Evolutionary conservation across 2,888 invertebrate species (phyloP).

Genomic region (Tineola bisselliella): DNA sequence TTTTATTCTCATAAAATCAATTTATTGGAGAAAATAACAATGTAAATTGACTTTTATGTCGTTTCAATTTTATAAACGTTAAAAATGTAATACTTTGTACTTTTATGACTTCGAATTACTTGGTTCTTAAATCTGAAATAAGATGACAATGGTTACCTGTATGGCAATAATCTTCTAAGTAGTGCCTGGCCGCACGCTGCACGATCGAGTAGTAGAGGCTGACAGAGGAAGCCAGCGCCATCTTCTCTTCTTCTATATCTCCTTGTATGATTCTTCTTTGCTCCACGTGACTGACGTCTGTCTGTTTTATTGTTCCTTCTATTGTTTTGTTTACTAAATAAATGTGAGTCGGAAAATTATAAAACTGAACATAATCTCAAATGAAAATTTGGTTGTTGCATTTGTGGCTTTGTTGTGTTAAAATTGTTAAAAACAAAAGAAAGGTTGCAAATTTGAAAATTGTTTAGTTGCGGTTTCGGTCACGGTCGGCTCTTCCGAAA

Average conservation of each 20-base stretch:
- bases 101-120: too few relatives aligned
- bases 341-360: conserved; percentile 41
- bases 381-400: conserved; percentile 34
- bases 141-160: conserved; percentile 52
- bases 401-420: conserved; percentile 14
- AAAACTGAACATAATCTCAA: conserved; percentile 37
- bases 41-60: too few relatives aligned
- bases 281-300: conserved; percentile 19
- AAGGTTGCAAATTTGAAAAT: conserved; percentile 57
- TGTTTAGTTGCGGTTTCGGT: conserved; percentile 48
- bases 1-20: too few relatives aligned
- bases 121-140: too few relatives aligned
- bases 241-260: conserved; percentile 37
- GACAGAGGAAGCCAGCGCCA: conserved; percentile 73
- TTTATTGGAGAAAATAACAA: too few relatives aligned
- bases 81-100: too few relatives aligned
- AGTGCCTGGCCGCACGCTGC: conserved; percentile 73
- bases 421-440: conserved; percentile 19
- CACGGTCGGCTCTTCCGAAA: conserved; percentile 15
- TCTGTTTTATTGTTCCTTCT: background rate
- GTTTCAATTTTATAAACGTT: too few relatives aligned
- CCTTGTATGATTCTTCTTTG: conserved; percentile 21
- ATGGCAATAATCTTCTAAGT: conserved; percentile 74
- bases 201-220: conserved; percentile 76
- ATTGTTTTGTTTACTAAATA: background rate